Conservation (phyloP, 2,797 vertebrate species). For the Microhierax caerulescens region DNA sequence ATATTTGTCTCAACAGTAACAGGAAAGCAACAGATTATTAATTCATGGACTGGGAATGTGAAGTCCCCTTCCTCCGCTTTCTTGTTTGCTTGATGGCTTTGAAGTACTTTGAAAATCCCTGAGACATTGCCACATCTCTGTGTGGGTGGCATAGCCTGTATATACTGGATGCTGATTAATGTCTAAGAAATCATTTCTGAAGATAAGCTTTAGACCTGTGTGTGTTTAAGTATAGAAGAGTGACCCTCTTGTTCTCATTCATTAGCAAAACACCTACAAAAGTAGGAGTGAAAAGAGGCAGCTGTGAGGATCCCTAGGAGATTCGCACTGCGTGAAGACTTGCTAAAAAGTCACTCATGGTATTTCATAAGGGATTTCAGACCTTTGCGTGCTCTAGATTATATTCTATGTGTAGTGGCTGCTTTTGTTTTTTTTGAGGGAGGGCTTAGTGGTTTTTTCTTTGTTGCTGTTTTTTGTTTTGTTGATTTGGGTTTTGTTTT, state of each 20-base stretch:
- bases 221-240: neutral
- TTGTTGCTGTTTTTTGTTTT: no score
- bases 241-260: neutral
- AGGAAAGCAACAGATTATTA: neutral
- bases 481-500: no score
- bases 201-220: neutral
- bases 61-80: accelerated
- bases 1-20: neutral
- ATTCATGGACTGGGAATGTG: neutral
- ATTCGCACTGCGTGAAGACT: neutral
- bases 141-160: neutral
- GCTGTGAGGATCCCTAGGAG: neutral
- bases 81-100: neutral
- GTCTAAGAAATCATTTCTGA: neutral
- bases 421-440: neutral
- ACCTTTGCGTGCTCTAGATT: neutral
- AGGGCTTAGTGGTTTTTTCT: no score
- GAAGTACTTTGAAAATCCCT: neutral
- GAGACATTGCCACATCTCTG: neutral
- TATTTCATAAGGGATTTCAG: neutral
- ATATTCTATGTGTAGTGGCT: neutral
- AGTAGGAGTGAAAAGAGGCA: neutral
- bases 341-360: neutral
- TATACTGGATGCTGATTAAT: neutral
- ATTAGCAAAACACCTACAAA: neutral